Conservation (phyloP, 2,888 invertebrate species). For the Heliconius erato region DNA sequence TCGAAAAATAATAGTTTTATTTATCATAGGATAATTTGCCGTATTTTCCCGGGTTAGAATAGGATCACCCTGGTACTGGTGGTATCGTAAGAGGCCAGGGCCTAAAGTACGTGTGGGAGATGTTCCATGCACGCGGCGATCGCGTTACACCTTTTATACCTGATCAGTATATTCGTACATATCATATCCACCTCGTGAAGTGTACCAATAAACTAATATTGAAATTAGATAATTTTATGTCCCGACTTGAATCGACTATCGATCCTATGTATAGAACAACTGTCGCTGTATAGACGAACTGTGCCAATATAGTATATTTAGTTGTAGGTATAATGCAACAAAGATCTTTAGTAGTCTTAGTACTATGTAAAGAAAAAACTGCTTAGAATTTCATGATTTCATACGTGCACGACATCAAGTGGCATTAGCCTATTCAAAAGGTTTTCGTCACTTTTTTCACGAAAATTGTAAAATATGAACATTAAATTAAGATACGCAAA, state of each 20-base stretch:
- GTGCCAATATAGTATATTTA: background rate
- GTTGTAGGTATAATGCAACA: background rate
- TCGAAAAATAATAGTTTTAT: too few species aligned
- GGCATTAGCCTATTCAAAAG: background rate
- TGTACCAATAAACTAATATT: background rate
- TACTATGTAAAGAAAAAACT: background rate
- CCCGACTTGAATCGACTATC: background rate
- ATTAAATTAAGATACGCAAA: too few species aligned
- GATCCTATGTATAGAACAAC: background rate
- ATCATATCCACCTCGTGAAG: background rate
- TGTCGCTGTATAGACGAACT: background rate
- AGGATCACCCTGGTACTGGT: too few species aligned
- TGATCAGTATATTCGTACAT: background rate
- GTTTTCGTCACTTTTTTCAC: background rate
- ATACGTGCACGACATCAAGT: background rate
- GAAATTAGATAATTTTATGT: background rate
- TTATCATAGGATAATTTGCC: too few species aligned
- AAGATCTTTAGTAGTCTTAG: background rate
- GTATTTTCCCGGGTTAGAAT: too few species aligned
- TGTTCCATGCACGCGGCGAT: too few species aligned
- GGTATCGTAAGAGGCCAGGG: too few species aligned
- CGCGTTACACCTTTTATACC: background rate
- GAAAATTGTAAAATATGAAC: background rate
- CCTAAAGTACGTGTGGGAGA: too few species aligned
- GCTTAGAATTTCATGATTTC: background rate